Evolutionary conservation across 2,888 invertebrate species (phyloP).

Genomic region (Coronaproctus castanopsis): DNA sequence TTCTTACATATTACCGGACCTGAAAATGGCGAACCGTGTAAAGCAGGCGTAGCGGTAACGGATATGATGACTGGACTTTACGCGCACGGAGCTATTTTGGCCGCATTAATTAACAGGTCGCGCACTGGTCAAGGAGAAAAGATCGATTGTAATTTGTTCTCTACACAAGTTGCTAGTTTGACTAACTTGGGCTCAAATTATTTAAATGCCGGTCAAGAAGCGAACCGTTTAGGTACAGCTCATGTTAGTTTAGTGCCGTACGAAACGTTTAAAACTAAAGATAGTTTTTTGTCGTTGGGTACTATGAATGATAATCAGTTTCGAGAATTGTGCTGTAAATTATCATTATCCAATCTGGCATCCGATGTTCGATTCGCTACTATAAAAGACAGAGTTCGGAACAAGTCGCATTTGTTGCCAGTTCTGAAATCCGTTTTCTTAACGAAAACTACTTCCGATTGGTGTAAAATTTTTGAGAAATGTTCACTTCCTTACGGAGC

Average conservation of each 20-base stretch:
- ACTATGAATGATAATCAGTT: conserved; percentile 72
- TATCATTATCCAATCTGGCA: conserved; percentile 39
- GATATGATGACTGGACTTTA: conserved; percentile 85
- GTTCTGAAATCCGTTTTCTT: conserved; percentile 38
- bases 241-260: conserved; percentile 91
- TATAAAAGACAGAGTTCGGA: conserved; percentile 52
- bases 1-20: conserved; percentile 76
- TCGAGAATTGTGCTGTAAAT: conserved; percentile 41
- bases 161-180: conserved; percentile 73
- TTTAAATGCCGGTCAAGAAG: conserved; percentile 49
- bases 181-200: conserved; percentile 79
- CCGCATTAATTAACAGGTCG: conserved; percentile 58
- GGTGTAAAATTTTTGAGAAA: conserved; percentile 44
- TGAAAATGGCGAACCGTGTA: conserved; percentile 60
- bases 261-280: conserved; percentile 63
- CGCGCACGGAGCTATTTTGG: conserved; percentile 83
- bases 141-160: conserved; percentile 81
- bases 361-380: conserved; percentile 41
- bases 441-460: conserved; percentile 48
- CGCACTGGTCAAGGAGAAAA: conserved; percentile 70
- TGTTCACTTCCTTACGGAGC: conserved; percentile 66
- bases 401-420: conserved; percentile 45
- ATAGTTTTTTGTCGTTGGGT: conserved; percentile 69
- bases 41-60: conserved; percentile 80
- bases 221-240: conserved; percentile 60